Evolutionary conservation across 2,797 vertebrate genomes (phyloP).

Genomic region (Salmo trutta): DNA sequence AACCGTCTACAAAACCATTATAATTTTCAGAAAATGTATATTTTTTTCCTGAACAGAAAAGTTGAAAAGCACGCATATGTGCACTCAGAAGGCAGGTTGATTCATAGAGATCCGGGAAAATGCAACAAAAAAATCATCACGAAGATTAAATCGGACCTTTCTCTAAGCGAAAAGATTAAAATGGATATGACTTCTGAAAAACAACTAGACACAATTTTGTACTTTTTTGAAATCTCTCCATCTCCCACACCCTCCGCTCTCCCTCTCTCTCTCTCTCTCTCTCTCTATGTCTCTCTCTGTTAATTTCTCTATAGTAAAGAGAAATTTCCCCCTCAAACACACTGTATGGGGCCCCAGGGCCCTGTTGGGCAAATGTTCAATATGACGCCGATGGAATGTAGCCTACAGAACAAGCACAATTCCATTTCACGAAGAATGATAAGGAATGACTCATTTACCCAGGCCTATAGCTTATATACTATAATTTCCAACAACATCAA

Average conservation of each 20-base stretch:
- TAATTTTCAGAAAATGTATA: conserved; percentile 20
- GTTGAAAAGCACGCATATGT: conserved; percentile 42
- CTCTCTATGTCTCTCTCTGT: background rate
- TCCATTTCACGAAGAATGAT: conserved; percentile 4
- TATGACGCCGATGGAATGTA: background rate
- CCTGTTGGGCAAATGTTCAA: background rate
- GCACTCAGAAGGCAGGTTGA: conserved; percentile 33
- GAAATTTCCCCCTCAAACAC: conserved; percentile 11
- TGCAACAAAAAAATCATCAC: conserved; percentile 55
- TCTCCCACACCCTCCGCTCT: background rate
- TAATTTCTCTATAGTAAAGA: background rate
- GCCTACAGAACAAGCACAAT: background rate
- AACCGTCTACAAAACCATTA: conserved; percentile 27
- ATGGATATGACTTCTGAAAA: conserved; percentile 12
- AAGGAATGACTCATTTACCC: background rate
- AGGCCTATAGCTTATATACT: background rate
- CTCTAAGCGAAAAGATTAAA: conserved; percentile 31
- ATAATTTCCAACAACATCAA: conserved; percentile 11
- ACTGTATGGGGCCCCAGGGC: background rate
- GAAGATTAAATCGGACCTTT: conserved; percentile 70
- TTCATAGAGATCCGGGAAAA: conserved; percentile 45
- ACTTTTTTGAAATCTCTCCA: background rate
- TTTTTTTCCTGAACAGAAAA: conserved; percentile 16
- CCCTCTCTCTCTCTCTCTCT: conserved; percentile 6
- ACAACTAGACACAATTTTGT: background rate